Evolutionary conservation across 2,113 vertebrate species (phyloP).

Genomic region (Scomber japonicus): DNA sequence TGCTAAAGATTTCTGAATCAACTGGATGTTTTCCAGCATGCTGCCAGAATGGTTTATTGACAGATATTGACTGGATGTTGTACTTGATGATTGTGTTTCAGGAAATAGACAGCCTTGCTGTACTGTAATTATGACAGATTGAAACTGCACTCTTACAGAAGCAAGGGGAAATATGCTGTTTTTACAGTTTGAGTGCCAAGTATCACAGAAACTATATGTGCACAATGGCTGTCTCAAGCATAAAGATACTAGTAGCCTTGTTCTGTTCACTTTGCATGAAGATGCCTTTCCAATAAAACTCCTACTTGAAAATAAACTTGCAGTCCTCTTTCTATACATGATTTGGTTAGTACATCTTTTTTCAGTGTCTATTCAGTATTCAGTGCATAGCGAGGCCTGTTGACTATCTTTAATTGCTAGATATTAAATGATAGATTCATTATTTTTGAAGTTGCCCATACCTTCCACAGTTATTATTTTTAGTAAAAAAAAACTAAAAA

Average conservation of each 20-base stretch:
- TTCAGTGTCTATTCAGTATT: not conserved
- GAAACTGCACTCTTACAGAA: not conserved
- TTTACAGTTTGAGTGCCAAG: not conserved
- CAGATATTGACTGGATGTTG: not conserved
- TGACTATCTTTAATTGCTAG: not conserved
- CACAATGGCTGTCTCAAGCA: not conserved
- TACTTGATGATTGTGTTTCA: not conserved
- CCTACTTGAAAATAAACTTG: not conserved
- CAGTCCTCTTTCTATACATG: not conserved
- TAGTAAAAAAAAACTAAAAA: too few relatives aligned
- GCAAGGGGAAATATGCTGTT: not conserved
- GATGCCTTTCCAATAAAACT: conserved; percentile 26
- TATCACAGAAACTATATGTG: not conserved
- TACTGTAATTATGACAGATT: not conserved
- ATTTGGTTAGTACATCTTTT: not conserved
- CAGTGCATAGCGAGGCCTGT: not conserved
- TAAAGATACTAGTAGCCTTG: not conserved
- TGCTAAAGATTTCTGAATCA: not conserved
- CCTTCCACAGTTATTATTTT: too few relatives aligned
- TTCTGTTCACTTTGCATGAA: conserved; percentile 55
- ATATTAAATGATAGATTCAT: not conserved
- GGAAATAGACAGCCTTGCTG: not conserved
- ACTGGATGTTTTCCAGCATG: not conserved
- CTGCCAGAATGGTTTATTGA: too few relatives aligned
- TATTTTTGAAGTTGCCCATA: too few relatives aligned